phyloP scores from a whole-genome alignment of 2,888 invertebrate genomes.

The Gymnosoma rotundatum region DNA sequence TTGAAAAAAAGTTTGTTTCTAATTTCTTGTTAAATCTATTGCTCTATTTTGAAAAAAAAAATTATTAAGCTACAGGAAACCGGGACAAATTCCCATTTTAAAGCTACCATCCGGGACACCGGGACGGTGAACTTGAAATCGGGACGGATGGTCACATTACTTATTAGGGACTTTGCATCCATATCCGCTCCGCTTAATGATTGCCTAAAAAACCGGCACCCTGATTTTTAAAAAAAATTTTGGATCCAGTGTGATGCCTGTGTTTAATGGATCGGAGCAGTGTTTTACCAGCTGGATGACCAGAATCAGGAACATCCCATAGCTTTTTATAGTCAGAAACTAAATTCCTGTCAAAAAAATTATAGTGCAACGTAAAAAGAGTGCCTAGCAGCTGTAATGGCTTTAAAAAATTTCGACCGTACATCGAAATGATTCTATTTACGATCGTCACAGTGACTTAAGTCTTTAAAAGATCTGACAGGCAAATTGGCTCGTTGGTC shows the following conservation, averaged over 20 bases:
- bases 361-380: slow-evolving; percentile 62
- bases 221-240: no score
- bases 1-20: no score
- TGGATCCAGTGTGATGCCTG: slow-evolving; percentile 68
- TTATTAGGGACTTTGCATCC: no score
- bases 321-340: slow-evolving; percentile 47
- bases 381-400: slow-evolving; percentile 64
- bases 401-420: not conserved
- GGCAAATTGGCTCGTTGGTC: slow-evolving; percentile 57
- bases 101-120: no score
- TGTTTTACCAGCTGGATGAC: slow-evolving; percentile 37
- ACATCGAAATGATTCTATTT: not conserved
- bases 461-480: slow-evolving; percentile 71
- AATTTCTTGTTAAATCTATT: no score
- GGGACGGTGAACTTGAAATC: no score
- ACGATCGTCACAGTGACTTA: not conserved
- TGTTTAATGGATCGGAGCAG: not conserved
- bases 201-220: no score
- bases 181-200: no score
- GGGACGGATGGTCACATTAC: no score
- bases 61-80: no score
- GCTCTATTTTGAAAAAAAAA: no score
- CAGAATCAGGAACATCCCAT: slow-evolving; percentile 19
- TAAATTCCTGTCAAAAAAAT: slow-evolving; percentile 58
- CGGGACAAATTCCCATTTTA: no score